phyloP scores from a whole-genome alignment of 2,888 invertebrate species.

The Carabus problematicus region DNA sequence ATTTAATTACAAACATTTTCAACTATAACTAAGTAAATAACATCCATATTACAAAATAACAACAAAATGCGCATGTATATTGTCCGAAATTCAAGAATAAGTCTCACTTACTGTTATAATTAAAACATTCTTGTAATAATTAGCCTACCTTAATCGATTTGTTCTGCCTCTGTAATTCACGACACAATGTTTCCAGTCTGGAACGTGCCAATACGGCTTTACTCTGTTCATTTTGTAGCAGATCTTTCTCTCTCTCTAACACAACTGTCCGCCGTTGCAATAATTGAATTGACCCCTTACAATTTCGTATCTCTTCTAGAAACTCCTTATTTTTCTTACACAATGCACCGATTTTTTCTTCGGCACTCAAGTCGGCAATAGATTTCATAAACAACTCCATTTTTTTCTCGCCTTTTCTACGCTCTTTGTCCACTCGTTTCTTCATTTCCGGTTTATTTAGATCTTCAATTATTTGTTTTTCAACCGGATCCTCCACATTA shows the following conservation, averaged over 20 bases:
- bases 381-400: conserved; percentile 73
- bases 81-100: too few species aligned
- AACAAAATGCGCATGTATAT: too few species aligned
- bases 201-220: conserved; percentile 83
- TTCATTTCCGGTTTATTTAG: conserved; percentile 5
- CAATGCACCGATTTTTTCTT: conserved; percentile 74
- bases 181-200: conserved; percentile 86
- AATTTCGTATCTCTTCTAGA: conserved; percentile 72
- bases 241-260: conserved; percentile 79
- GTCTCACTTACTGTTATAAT: too few species aligned
- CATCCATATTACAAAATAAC: too few species aligned
- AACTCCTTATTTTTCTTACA: conserved; percentile 80
- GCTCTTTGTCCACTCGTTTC: conserved; percentile 57
- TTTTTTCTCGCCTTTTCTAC: conserved; percentile 66
- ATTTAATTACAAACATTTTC: too few species aligned
- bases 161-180: conserved; percentile 92
- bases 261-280: conserved; percentile 67
- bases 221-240: conserved; percentile 80
- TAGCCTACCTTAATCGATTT: conserved; percentile 80
- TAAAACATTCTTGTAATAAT: too few species aligned
- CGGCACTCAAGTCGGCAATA: conserved; percentile 64
- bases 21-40: too few species aligned
- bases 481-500: too few species aligned
- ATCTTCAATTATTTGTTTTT: too few species aligned
- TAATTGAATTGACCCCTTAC: conserved; percentile 66